Percentiles rank a stretch among this genome's conserved stretches.
phyloP scores from a whole-genome alignment of 1,140 invertebrate genomes.

The Eulimnadia texana region DNA sequence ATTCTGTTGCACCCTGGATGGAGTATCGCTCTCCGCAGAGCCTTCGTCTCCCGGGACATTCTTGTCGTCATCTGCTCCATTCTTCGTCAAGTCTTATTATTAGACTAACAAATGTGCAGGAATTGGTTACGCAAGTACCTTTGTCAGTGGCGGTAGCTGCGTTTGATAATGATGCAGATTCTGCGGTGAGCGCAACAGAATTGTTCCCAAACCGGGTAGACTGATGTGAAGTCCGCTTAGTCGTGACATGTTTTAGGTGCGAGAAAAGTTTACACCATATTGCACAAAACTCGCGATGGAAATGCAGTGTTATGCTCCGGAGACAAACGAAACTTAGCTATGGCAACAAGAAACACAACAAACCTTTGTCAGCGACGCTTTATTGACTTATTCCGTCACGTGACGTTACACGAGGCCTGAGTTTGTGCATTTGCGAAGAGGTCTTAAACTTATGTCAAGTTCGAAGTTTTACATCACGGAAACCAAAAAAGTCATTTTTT shows the following conservation, averaged over 20 bases:
- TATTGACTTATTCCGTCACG: no score
- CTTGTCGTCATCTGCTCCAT: not conserved
- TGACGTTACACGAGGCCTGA: not conserved
- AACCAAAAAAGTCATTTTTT: no score
- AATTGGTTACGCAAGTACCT: conserved; percentile 1
- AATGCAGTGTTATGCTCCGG: no score
- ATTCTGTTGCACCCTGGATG: not conserved
- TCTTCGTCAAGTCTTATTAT: not conserved
- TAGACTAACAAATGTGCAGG: not conserved
- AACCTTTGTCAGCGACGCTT: no score
- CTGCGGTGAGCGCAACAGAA: conserved; percentile 1
- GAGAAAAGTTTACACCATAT: not conserved
- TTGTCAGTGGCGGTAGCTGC: not conserved
- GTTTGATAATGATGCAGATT: not conserved
- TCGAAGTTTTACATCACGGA: no score
- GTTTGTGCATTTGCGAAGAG: not conserved
- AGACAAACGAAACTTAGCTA: not conserved
- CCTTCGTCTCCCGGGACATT: not conserved
- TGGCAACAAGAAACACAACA: not conserved
- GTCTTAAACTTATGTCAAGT: no score
- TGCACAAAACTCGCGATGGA: not conserved
- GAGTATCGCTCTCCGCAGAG: not conserved
- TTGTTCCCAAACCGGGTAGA: conserved; percentile 1
- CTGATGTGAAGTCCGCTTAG: conserved; percentile 1
- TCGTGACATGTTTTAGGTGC: not conserved